A percentile compares a stretch with the other conserved stretches of the same genome.
Evolutionary conservation across 2,113 vertebrate genomes (phyloP).

Genomic region (Chionodraco myersi): DNA sequence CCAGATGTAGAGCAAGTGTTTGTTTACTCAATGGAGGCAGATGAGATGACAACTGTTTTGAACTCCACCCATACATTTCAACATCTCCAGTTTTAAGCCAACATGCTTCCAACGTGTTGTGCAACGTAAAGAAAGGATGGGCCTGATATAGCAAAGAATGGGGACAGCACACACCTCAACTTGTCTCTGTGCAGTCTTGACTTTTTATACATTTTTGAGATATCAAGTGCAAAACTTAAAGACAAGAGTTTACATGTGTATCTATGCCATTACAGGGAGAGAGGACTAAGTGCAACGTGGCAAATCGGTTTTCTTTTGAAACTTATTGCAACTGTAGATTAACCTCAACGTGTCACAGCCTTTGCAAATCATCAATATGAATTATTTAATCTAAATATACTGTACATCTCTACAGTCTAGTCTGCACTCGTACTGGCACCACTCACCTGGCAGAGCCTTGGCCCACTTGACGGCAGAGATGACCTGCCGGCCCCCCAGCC

Average conservation of each 20-base stretch:
- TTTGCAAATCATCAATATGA: background rate
- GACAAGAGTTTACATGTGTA: background rate
- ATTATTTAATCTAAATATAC: background rate
- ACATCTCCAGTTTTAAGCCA: too few species aligned
- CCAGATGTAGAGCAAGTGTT: too few species aligned
- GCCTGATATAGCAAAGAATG: too few species aligned
- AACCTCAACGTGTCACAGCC: background rate
- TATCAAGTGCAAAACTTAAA: background rate
- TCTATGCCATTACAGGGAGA: background rate
- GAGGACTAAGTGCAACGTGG: background rate
- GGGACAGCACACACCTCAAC: background rate
- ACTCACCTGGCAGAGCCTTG: constrained; percentile 94
- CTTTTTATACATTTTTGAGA: background rate
- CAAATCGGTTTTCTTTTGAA: background rate
- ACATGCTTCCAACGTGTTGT: background rate
- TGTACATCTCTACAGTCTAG: background rate
- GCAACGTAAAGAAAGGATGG: too few species aligned
- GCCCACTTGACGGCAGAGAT: constrained; percentile 97
- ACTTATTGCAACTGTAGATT: background rate
- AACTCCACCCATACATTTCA: too few species aligned
- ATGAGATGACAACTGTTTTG: too few species aligned
- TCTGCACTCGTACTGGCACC: background rate
- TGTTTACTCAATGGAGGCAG: too few species aligned
- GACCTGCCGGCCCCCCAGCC: constrained; percentile 94
- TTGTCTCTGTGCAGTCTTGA: background rate